Base-by-base conservation (phyloP, 2,113 vertebrate species). In the Neotoma lepida region DNA sequence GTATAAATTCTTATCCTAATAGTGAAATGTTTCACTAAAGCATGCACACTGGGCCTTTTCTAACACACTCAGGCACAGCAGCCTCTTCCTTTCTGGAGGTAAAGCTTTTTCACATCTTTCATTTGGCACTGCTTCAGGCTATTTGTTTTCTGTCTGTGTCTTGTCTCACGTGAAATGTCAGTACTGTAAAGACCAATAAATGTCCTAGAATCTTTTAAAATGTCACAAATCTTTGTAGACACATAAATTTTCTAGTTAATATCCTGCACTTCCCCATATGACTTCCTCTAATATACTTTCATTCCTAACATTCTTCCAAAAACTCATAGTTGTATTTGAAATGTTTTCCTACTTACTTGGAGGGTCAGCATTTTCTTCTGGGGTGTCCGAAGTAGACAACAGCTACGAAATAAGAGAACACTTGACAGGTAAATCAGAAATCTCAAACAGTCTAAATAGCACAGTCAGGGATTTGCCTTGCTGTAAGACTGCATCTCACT, bases 301-400 rank as follows among this genome's bases (percentile, higher is more conserved):
- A 58, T 58, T 92, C 9, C 77, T 77, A 93, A 82, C 9, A 93
- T 90, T 85, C 82, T 86, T 35, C 88, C 30, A 92, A 70, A 88
- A 63, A 85, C 49, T 61, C 3, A n/a, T 28, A 68, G 86, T 82
- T 70, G 20, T 54, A 92, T 73, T 1, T 94, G 20, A 87, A 93
- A 26, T 39, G 61, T 24, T 89, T 95, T 93, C 68, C 95, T 63
- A 98, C 99, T 96, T 98, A 99, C 99, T 98, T 97, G 99, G 98
- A 89, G 99, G 99, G 97, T 99, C 99, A 86, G 98, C 95, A 98
- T 98, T 99, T 98, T 99, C 99, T 96, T 99, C 98, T 95, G 97
- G 97, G 0, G 82, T 98, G 84, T 99, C 99, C 93, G 99, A 99
- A 94, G 99, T 99, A 90, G 99, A 99, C 95, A 99, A 97, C 51